Evolutionary conservation across 2,888 invertebrate species (phyloP).

Genomic region (Patella depressa): DNA sequence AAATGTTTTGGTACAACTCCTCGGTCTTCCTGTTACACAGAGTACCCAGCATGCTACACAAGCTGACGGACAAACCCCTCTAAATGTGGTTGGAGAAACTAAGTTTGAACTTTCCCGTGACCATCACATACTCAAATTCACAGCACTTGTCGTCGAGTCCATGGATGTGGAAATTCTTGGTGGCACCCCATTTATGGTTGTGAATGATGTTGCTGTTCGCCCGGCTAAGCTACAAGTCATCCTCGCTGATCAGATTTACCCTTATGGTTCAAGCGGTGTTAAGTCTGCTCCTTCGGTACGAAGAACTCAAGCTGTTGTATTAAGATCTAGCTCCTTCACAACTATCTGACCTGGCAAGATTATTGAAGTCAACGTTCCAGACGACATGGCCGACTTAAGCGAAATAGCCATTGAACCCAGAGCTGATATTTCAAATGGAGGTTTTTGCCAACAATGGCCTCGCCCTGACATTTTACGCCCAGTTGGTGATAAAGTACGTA

Average conservation of each 20-base stretch:
- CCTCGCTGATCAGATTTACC: too few species aligned
- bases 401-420: neutral
- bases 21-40: neutral
- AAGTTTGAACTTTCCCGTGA: neutral
- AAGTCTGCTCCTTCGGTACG: too few species aligned
- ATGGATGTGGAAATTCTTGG: neutral
- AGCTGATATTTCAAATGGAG: neutral
- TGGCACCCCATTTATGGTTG: constrained; percentile 1
- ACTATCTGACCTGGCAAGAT: too few species aligned
- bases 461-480: constrained; percentile 9
- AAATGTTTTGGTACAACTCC: neutral
- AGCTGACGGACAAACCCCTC: neutral
- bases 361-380: too few species aligned
- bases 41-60: neutral
- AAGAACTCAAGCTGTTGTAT: too few species aligned
- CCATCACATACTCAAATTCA: neutral
- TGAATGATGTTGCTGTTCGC: neutral
- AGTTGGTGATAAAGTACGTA: constrained; percentile 25
- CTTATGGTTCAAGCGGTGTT: too few species aligned
- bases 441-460: neutral
- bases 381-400: too few species aligned
- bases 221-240: neutral
- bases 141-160: neutral
- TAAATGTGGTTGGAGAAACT: neutral
- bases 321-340: too few species aligned